A percentile compares a stretch with the other conserved stretches of the same genome.
Evolutionary conservation across 2,797 vertebrate species (phyloP).

Genomic region (Crenichthys baileyi): DNA sequence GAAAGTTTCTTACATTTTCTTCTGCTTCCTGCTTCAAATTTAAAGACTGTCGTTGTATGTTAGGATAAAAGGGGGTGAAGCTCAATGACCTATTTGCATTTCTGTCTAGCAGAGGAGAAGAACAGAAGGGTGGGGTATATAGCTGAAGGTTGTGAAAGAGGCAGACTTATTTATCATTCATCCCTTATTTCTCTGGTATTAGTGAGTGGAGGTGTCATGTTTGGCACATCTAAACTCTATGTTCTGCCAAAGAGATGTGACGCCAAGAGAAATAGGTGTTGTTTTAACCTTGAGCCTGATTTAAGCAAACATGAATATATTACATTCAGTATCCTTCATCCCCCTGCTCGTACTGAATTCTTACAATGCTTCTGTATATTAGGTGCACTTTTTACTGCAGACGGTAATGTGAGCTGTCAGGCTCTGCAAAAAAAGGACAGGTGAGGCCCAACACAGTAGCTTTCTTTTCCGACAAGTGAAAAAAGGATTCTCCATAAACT

Average conservation of each 20-base stretch:
- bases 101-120: constrained; percentile 63
- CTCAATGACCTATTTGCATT: constrained; percentile 83
- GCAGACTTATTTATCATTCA: constrained; percentile 79
- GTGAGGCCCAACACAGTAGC: constrained; percentile 58
- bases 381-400: constrained; percentile 67
- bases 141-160: constrained; percentile 49
- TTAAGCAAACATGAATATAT: constrained; percentile 83
- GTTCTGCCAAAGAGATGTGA: constrained; percentile 79
- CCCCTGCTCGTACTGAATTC: constrained; percentile 59
- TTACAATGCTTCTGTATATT: constrained; percentile 65
- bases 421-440: constrained; percentile 62
- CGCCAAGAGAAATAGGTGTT: constrained; percentile 79
- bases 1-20: constrained; percentile 56
- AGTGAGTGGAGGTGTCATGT: constrained; percentile 79
- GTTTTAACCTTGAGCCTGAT: constrained; percentile 83
- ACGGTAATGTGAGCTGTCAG: constrained; percentile 69
- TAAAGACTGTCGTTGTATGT: constrained; percentile 80
- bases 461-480: constrained; percentile 49
- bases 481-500: constrained; percentile 31
- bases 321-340: constrained; percentile 68
- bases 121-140: constrained; percentile 46
- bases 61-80: constrained; percentile 76
- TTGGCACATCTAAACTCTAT: constrained; percentile 71
- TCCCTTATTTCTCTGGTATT: constrained; percentile 74
- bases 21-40: constrained; percentile 63